Evolutionary conservation across 2,888 invertebrate species (phyloP), one percentile per base, ranked within the genome.

Genomic region (Leucoma salicis): DNA sequence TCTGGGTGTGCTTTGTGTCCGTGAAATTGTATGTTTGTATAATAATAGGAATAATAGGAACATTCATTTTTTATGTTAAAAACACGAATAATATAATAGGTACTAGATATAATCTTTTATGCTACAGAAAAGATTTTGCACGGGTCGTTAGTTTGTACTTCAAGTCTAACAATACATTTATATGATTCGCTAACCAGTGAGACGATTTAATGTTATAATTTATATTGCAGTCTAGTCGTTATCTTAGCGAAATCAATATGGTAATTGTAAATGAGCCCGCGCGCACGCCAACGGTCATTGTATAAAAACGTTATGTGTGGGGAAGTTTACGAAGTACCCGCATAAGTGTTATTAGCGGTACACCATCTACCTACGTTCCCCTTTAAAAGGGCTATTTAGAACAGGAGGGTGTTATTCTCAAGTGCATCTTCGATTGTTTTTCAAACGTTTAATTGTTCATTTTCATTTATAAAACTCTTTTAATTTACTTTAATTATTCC

Each of bases 261-360:
- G 58, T 78, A 82, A 79, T 84, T 66, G 41, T 62, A 46, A 67
- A 60, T 56, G 65, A 61, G 55, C 44, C 31, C 33, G 28, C 18
- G 40, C 36, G 28, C 18, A 35, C 36, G 57, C 58, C 67, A 78
- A 80, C 80, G 74, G 79, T 68, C 72, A 67, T 49, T 53, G 46
- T 53, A 68, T 63, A 68, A 68, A 69, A 69, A 62, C 46, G 37
- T 41, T 56, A 57, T 48, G 60, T 55, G 63, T 62, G 61, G 71
- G 69, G 72, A 68, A 65, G 57, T 39, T 48, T 61, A 66, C 59
- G 70, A 72, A 74, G 73, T 71, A 73, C 87, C 86, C 86, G 87
- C 87, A 88, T 87, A 59, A 61, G 53, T 69, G 73, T 74, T 78
- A 83, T 79, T 82, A 80, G 80, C 72, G 75, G 80, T 74, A 69